A percentile compares a stretch with the other conserved stretches of the same genome.
phyloP scores from a whole-genome alignment of 2,113 vertebrate genomes.

The Psephotus haematonotus region DNA sequence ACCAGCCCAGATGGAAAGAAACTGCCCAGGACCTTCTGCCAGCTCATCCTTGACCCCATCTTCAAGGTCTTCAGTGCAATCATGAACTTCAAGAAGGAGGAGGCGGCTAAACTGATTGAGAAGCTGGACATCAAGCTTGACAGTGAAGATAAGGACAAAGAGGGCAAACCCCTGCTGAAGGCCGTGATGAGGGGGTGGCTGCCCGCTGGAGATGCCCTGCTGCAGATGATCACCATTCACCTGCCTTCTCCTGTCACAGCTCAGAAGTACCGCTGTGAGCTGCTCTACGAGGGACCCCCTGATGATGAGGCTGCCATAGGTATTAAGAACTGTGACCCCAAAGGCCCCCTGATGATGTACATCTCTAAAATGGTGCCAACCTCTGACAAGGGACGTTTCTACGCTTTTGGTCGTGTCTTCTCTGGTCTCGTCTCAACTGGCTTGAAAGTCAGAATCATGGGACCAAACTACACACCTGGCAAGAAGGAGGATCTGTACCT shows the following conservation, averaged over 20 bases:
- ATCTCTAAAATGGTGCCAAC: conserved; percentile 99
- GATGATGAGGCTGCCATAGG: conserved; percentile 95
- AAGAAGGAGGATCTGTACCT: conserved; percentile 96
- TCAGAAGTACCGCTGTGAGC: conserved; percentile 94
- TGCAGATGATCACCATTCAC: conserved; percentile 99
- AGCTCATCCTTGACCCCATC: conserved; percentile 94
- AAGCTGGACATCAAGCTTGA: conserved; percentile 95
- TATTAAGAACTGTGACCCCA: conserved; percentile 95
- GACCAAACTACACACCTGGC: conserved; percentile 92
- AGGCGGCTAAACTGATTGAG: conserved; percentile 86
- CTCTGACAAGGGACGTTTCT: conserved; percentile 93
- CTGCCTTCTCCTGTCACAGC: conserved; percentile 94
- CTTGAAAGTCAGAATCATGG: conserved; percentile 95
- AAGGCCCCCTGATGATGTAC: conserved; percentile 96
- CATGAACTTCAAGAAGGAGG: conserved; percentile 94
- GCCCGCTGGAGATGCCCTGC: conserved; percentile 90
- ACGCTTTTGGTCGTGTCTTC: conserved; percentile 94
- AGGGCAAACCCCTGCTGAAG: conserved; percentile 93
- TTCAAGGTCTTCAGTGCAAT: conserved; percentile 96
- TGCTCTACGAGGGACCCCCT: conserved; percentile 92
- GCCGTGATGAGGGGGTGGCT: conserved; percentile 97
- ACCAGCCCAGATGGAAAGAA: conserved; percentile 82
- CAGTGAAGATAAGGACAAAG: conserved; percentile 89
- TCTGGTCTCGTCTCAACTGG: conserved; percentile 91
- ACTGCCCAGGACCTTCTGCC: conserved; percentile 86